Percentiles rank a stretch among this genome's conserved stretches.
Conservation (phyloP, 2,113 vertebrate species). For the Prietella phreatophila region DNA sequence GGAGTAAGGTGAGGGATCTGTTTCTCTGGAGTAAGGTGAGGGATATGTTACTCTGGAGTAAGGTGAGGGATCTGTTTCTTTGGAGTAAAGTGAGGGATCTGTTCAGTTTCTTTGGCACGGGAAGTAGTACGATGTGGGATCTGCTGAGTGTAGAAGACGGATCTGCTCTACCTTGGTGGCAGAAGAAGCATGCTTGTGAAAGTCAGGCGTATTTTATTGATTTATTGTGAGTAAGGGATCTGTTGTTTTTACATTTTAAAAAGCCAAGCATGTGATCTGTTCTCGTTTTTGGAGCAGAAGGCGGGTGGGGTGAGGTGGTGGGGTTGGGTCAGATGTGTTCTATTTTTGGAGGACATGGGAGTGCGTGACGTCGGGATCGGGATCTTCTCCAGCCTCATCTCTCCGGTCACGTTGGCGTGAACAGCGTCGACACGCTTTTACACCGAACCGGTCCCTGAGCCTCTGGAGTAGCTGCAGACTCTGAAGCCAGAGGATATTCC, state of each 20-base stretch:
- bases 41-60: neutral
- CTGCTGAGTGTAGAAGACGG: neutral
- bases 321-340: neutral
- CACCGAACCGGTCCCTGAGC: neutral
- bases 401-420: neutral
- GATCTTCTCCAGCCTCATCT: neutral
- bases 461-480: neutral
- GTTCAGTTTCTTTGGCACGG: neutral
- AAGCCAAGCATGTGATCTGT: neutral
- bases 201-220: neutral
- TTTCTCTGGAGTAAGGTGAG: neutral
- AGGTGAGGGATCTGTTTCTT: neutral
- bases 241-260: neutral
- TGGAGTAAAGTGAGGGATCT: neutral
- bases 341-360: neutral
- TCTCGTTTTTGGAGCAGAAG: neutral
- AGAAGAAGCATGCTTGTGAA: neutral
- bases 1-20: neutral
- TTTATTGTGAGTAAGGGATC: neutral
- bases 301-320: too few relatives aligned
- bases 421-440: neutral
- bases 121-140: too few relatives aligned
- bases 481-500: slow-evolving; percentile 17
- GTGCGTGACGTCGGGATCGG: neutral
- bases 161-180: neutral